These are phyloP conservation scores for Tenualosa ilisha DNA, from an alignment of 2,797 vertebrate genomes.

Conservation along the genomic window DNA sequence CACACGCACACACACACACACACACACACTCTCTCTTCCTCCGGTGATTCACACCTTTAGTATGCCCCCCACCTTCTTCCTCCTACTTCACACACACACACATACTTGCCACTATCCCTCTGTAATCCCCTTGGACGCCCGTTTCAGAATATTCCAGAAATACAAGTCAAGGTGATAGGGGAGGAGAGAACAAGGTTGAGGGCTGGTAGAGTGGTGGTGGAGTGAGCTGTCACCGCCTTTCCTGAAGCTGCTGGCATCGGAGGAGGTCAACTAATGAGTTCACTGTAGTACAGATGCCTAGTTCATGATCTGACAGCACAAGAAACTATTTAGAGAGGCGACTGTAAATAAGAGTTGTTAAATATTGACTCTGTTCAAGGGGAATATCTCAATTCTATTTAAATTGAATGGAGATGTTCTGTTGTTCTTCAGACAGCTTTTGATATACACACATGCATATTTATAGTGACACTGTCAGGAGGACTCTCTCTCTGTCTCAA, in stretches of 20 bases:
- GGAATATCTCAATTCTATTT: background rate
- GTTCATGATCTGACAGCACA: conserved; percentile 6
- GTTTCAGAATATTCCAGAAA: conserved; percentile 8
- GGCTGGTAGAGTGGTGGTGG: background rate
- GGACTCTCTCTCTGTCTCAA: background rate
- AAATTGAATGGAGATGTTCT: background rate
- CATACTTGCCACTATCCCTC: background rate
- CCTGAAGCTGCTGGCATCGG: background rate
- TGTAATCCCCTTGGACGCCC: background rate
- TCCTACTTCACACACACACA: background rate
- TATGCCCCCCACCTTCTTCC: background rate
- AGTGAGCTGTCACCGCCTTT: background rate
- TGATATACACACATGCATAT: background rate
- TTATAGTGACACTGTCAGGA: background rate
- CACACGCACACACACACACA: conserved; percentile 15
- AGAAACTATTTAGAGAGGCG: background rate
- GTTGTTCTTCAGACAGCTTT: background rate
- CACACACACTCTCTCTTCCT: background rate
- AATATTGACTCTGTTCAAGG: background rate
- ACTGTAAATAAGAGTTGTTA: background rate
- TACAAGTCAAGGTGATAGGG: background rate
- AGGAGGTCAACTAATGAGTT: background rate
- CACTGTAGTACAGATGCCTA: background rate
- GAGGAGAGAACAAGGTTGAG: background rate
- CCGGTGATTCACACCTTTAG: background rate